phyloP scores from a whole-genome alignment of 2,113 vertebrate genomes.

The Aptenodytes forsteri region DNA sequence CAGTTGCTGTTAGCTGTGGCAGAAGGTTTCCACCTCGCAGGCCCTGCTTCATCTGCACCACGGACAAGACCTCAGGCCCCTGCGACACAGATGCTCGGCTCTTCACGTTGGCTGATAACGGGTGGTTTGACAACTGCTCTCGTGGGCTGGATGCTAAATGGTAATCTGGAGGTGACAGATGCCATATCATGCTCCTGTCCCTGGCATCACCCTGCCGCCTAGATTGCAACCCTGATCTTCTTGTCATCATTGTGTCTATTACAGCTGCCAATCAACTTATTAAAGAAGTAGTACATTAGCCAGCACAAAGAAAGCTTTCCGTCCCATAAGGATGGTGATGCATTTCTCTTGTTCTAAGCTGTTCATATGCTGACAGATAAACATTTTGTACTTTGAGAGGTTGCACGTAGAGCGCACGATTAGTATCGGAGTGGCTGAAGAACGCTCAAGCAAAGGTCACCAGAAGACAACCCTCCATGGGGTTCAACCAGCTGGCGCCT shows the following conservation, averaged over 20 bases:
- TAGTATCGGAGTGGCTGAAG: not conserved
- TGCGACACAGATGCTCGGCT: too few species aligned
- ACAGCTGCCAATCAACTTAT: not conserved
- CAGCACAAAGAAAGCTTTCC: not conserved
- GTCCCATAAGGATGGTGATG: not conserved
- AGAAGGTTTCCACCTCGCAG: not conserved
- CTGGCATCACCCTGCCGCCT: not conserved
- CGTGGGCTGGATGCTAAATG: not conserved
- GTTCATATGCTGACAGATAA: not conserved
- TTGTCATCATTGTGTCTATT: not conserved
- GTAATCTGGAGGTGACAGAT: not conserved
- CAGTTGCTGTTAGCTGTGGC: not conserved
- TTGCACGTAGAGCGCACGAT: fast-evolving
- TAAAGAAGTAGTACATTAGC: not conserved
- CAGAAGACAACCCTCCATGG: not conserved
- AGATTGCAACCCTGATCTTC: not conserved
- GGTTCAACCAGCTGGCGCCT: not conserved
- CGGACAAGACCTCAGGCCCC: not conserved
- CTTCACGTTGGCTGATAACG: fast-evolving
- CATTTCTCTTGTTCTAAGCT: not conserved
- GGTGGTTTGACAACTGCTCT: not conserved
- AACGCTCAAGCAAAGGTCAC: not conserved
- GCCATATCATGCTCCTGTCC: not conserved
- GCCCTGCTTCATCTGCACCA: not conserved
- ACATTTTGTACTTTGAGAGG: not conserved